A percentile compares a stretch with the other conserved stretches of the same genome.
Conservation (phyloP, 2,797 vertebrate genomes). For the Cynopterus sphinx region DNA sequence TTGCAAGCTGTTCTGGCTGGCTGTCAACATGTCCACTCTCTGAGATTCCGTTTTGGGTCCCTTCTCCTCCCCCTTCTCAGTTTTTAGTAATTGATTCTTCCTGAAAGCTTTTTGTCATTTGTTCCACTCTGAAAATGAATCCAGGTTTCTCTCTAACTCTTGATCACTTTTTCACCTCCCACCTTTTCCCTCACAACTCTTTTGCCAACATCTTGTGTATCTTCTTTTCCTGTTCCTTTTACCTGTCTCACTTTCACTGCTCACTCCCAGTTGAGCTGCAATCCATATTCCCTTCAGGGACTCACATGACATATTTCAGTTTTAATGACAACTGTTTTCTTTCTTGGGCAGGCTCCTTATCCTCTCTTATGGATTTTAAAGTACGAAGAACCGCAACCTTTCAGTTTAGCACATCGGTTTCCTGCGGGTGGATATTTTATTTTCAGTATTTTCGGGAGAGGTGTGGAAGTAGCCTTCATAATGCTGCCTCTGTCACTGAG, state of each 20-base stretch:
- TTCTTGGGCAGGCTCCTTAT: background rate
- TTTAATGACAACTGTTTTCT: background rate
- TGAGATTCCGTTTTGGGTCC: background rate
- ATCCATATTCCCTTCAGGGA: background rate
- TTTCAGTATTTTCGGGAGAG: background rate
- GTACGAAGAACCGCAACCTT: background rate
- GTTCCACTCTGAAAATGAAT: background rate
- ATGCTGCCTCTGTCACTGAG: background rate
- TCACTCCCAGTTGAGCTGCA: background rate
- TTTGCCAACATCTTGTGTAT: background rate
- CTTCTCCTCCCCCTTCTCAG: background rate
- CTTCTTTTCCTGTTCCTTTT: background rate
- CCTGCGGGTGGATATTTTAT: background rate
- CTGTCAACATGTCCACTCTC: background rate
- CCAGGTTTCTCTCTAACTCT: background rate
- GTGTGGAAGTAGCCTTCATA: background rate
- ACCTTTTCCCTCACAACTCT: background rate
- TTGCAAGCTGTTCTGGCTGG: background rate
- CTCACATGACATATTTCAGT: background rate
- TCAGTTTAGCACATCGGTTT: background rate
- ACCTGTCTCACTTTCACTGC: background rate
- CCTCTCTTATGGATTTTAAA: background rate
- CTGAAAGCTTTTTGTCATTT: background rate
- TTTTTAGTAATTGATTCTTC: background rate
- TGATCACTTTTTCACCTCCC: background rate